Conservation (phyloP, 2,113 vertebrate genomes). For the Epinephelus cyanopodus region DNA sequence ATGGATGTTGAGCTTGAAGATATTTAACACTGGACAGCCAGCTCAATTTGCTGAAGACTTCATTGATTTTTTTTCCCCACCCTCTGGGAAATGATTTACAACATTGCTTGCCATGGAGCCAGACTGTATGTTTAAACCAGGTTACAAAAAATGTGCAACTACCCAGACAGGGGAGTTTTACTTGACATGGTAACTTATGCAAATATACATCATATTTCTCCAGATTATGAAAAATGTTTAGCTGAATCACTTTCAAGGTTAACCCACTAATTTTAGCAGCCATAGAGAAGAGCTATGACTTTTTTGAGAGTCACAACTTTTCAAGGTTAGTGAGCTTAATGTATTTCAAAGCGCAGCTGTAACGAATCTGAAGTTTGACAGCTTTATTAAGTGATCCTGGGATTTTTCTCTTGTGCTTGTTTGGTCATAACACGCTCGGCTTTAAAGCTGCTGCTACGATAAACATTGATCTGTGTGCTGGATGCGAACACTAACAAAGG, state of each 20-base stretch:
- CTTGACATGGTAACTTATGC: background rate
- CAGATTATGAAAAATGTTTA: background rate
- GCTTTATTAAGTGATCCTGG: constrained; percentile 60
- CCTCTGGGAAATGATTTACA: constrained; percentile 73
- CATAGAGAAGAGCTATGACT: background rate
- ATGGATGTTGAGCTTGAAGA: constrained; percentile 57
- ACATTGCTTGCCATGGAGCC: background rate
- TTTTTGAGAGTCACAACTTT: constrained; percentile 25
- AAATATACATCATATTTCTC: background rate
- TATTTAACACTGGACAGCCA: constrained; percentile 63
- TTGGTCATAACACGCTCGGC: constrained; percentile 30
- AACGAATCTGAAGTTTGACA: constrained; percentile 53
- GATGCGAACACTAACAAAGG: constrained; percentile 62
- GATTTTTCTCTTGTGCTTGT: constrained; percentile 48
- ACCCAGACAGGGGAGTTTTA: background rate
- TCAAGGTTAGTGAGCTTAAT: constrained; percentile 8
- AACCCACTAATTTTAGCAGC: background rate
- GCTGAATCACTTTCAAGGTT: constrained; percentile 22
- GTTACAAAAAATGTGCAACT: background rate
- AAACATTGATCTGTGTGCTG: constrained; percentile 62
- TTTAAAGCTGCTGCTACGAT: constrained; percentile 50
- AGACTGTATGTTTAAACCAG: background rate
- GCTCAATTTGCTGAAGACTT: constrained; percentile 14
- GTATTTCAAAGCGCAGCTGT: constrained; percentile 21
- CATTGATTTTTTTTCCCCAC: constrained; percentile 13